Evolutionary conservation across 2,113 vertebrate species (phyloP).

Genomic region (Dascyllus trimaculatus): DNA sequence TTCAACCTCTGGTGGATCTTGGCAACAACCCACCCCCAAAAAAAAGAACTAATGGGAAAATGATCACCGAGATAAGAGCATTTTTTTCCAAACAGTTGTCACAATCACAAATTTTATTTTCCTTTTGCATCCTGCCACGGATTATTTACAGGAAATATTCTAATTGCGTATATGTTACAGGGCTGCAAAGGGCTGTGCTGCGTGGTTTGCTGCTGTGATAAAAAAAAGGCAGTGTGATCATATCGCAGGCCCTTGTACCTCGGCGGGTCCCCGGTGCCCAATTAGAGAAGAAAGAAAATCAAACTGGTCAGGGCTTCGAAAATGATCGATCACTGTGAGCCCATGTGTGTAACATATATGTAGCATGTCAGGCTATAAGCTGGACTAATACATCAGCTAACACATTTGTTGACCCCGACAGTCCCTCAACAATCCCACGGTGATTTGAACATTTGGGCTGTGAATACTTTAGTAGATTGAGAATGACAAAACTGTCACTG

Average conservation of each 20-base stretch:
- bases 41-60: constrained; percentile 49
- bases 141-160: background rate
- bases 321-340: constrained; percentile 74
- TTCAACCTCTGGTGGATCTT: constrained; percentile 24
- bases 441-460: constrained; percentile 45
- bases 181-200: background rate
- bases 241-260: constrained; percentile 30
- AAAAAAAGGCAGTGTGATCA: constrained; percentile 48
- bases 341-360: constrained; percentile 66
- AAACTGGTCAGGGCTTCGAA: constrained; percentile 51
- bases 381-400: constrained; percentile 75
- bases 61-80: constrained; percentile 28
- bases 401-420: constrained; percentile 64
- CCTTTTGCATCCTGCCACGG: background rate
- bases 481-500: constrained; percentile 34
- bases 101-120: constrained; percentile 31
- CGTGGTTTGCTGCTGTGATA: constrained; percentile 5
- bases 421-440: constrained; percentile 48
- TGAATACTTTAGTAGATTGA: constrained; percentile 1
- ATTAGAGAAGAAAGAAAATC: constrained; percentile 74
- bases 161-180: constrained; percentile 1
- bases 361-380: constrained; percentile 72
- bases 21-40: background rate
- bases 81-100: constrained; percentile 3
- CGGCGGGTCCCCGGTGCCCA: constrained; percentile 58